Percentiles rank a stretch among this genome's conserved stretches.
phyloP scores from a whole-genome alignment of 2,113 vertebrate species.

The Otis tarda region DNA sequence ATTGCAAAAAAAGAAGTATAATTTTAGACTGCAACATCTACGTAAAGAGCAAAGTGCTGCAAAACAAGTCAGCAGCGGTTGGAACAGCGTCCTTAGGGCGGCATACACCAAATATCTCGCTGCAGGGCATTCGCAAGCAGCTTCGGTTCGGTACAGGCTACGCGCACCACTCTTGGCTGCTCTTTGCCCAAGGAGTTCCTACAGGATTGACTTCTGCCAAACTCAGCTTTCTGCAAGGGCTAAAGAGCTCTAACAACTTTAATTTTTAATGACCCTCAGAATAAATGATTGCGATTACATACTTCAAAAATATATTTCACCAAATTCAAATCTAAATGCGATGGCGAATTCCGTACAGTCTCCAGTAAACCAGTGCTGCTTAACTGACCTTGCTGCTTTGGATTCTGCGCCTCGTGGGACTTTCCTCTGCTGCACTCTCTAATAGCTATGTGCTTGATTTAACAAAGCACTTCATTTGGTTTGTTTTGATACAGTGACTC shows the following conservation, averaged over 20 bases:
- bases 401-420: background rate
- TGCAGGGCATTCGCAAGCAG: background rate
- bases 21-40: background rate
- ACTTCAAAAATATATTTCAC: background rate
- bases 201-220: background rate
- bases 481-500: background rate
- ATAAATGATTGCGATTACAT: background rate
- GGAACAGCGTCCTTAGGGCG: background rate
- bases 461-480: background rate
- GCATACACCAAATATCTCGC: background rate
- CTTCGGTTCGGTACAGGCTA: background rate
- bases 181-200: background rate
- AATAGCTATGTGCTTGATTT: background rate
- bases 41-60: background rate
- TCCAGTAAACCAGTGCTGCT: background rate
- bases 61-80: background rate
- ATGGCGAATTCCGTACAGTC: background rate
- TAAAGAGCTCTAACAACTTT: background rate
- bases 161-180: accelerated
- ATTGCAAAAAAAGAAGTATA: background rate
- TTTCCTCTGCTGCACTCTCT: background rate
- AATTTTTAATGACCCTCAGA: background rate
- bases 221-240: background rate
- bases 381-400: background rate
- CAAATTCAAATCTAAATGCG: background rate